Conservation (phyloP, 2,797 vertebrate species). For the Potorous gilbertii region DNA sequence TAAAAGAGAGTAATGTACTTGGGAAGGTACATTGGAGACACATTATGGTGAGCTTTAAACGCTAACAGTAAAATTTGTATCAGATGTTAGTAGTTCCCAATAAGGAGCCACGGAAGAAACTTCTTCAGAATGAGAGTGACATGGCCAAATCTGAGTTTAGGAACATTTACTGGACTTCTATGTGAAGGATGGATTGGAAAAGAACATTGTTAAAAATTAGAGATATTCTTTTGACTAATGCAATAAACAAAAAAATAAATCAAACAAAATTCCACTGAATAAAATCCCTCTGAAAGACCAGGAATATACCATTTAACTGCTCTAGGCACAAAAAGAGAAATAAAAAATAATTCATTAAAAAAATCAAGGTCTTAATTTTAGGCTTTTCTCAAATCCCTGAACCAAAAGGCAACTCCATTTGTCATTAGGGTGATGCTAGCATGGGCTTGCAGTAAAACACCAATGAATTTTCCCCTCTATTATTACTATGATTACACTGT, state of each 20-base stretch:
- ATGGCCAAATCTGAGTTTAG: not conserved
- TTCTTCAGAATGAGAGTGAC: not conserved
- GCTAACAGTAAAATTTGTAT: not conserved
- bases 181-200: not conserved
- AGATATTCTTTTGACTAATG: not conserved
- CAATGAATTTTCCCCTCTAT: not conserved
- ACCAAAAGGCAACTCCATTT: not conserved
- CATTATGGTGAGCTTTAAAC: not conserved
- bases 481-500: not conserved
- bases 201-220: not conserved
- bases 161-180: not conserved
- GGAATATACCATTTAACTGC: not conserved
- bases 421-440: not conserved
- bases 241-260: not conserved
- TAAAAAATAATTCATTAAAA: conserved; percentile 31
- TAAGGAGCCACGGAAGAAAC: not conserved
- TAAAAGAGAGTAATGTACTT: not conserved
- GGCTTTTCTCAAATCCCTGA: not conserved
- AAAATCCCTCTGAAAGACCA: not conserved
- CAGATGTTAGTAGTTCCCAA: not conserved
- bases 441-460: not conserved
- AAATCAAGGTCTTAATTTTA: not conserved
- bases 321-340: conserved; percentile 12
- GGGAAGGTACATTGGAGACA: not conserved
- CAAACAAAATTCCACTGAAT: too few relatives aligned